These are phyloP conservation scores for Burhinus oedicnemus DNA, from an alignment of 2,113 vertebrate genomes.

Conservation along the genomic window DNA sequence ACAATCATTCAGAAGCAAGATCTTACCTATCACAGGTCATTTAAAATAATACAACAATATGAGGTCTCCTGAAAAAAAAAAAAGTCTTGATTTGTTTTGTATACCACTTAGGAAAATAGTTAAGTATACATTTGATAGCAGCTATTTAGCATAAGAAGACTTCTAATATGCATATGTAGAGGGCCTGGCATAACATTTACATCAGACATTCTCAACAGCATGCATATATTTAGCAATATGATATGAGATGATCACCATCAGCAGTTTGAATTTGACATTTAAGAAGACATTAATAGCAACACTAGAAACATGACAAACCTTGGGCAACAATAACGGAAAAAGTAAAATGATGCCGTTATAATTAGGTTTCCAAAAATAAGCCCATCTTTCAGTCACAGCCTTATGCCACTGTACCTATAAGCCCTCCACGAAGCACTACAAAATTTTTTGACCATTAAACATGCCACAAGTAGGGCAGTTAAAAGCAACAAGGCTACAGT, in stretches of 20 bases:
- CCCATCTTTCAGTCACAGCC: background rate
- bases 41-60: background rate
- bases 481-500: background rate
- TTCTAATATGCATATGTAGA: constrained; percentile 39
- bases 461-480: background rate
- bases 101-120: background rate
- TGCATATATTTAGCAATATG: constrained; percentile 33
- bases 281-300: constrained; percentile 40
- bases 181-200: constrained; percentile 19
- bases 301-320: constrained; percentile 1
- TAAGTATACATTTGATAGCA: background rate
- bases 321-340: constrained; percentile 18
- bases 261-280: constrained; percentile 42
- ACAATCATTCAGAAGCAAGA: background rate
- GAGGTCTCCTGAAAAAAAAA: background rate
- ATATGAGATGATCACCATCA: constrained; percentile 53
- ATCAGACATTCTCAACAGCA: background rate
- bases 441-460: background rate
- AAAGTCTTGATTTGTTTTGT: background rate
- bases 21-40: background rate
- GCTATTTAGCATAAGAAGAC: constrained; percentile 3
- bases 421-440: background rate
- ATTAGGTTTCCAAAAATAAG: constrained; percentile 42
- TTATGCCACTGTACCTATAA: background rate
- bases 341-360: background rate